Evolutionary conservation across 2,888 invertebrate genomes (phyloP).

Genomic region (Dyspetes luteomarginatus): DNA sequence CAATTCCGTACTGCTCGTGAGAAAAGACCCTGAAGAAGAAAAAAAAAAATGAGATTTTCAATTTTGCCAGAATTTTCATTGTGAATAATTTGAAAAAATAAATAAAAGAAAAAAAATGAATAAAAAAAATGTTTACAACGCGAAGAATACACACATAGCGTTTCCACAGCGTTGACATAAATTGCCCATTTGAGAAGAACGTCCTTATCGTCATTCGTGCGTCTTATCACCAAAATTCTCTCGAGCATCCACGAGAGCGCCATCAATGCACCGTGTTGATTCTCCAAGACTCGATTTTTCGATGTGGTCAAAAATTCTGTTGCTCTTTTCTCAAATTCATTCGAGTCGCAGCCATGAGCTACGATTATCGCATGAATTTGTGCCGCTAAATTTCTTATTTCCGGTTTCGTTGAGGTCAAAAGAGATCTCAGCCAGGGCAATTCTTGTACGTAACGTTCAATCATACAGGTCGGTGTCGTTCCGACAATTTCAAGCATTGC

Average conservation of each 20-base stretch:
- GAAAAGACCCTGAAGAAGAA: conserved; percentile 86
- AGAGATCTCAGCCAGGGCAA: conserved; percentile 87
- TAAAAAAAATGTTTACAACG: not conserved
- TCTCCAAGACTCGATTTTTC: conserved; percentile 87
- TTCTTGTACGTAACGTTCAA: conserved; percentile 87
- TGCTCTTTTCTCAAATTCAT: conserved; percentile 85
- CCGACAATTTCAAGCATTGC: conserved; percentile 94
- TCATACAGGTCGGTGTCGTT: conserved; percentile 89
- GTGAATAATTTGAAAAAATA: not conserved
- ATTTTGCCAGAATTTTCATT: conserved; percentile 3
- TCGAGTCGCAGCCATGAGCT: conserved; percentile 84
- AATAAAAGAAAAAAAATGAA: not conserved
- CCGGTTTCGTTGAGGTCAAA: conserved; percentile 90
- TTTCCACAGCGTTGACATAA: conserved; percentile 86
- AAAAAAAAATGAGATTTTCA: not conserved
- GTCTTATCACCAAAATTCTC: conserved; percentile 86
- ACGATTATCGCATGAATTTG: conserved; percentile 90
- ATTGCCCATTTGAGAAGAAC: conserved; percentile 85
- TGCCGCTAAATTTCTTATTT: conserved; percentile 89
- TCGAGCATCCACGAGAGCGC: conserved; percentile 90
- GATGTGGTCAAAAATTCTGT: conserved; percentile 84
- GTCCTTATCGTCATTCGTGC: conserved; percentile 77
- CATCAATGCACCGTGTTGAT: conserved; percentile 91
- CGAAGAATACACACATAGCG: conserved; percentile 85
- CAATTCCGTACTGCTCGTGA: conserved; percentile 87